These are phyloP conservation scores for Actenoides hombroni DNA, from an alignment of 2,113 vertebrate genomes.

Conservation along the genomic window DNA sequence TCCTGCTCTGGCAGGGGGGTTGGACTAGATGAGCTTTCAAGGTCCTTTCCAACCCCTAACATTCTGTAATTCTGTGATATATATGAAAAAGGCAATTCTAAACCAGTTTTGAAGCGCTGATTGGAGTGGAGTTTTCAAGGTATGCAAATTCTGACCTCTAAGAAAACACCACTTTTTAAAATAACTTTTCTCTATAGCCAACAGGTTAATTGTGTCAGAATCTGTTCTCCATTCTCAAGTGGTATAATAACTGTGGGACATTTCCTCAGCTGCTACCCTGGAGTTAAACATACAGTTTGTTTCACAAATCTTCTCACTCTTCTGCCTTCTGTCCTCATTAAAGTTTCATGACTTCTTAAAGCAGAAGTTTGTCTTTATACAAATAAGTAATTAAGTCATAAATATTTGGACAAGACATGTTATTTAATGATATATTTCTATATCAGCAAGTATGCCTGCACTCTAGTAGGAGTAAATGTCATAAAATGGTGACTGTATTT, in stretches of 20 bases:
- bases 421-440: neutral
- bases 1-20: too few relatives aligned
- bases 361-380: neutral
- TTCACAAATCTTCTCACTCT: neutral
- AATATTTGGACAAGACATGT: conserved; percentile 5
- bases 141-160: neutral
- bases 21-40: too few relatives aligned
- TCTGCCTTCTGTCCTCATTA: neutral
- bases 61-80: neutral
- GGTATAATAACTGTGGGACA: neutral
- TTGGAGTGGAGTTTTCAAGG: neutral
- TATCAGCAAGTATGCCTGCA: neutral
- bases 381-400: conserved; percentile 9
- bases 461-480: neutral
- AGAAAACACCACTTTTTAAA: neutral
- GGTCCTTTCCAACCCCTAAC: neutral
- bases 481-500: neutral
- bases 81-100: neutral
- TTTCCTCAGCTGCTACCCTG: neutral
- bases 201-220: conserved; percentile 15
- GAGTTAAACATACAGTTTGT: neutral
- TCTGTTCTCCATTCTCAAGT: neutral
- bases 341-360: conserved; percentile 9
- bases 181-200: neutral
- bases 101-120: neutral